Evolutionary conservation across 2,888 invertebrate species (phyloP), one percentile per base, ranked within the genome.

Genomic region (Rhyacophila evoluta): DNA sequence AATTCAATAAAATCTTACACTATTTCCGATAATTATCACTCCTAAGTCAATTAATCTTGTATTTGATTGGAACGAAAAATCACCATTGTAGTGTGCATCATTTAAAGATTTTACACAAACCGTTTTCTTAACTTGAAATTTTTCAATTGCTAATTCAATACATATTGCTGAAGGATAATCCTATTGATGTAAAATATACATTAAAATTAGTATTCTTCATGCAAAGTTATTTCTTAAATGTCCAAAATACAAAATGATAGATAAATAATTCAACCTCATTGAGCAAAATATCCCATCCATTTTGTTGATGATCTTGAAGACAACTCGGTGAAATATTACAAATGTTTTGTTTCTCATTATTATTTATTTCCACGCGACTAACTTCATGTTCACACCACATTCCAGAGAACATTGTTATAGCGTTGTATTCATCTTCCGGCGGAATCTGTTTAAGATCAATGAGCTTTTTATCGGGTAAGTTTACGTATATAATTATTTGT

Each of bases 81-180:
- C 36, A 27, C 12, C 29, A 37, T 73, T 28, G n/a, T 67, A 77
- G 38, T 36, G 11, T 38, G 27, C 28, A 3, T 33, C 12, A n/a
- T 3, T 72, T 72, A 3, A 77, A 33, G 2, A 71, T n/a, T 33
- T 33, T 19, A 39, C 6, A 33, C 11, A 6, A 10, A 70, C 29
- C 2, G 37, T 28, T 33, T 77, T 72, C 19, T 68, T 67, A 1
- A 72, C 72, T 29, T 55, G 68, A 29, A 77, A 68, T 15, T 68
- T 72, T 28, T 77, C 77, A 37, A 77, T 77, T 3, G 77, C 77
- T 38, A 77, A 8, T 4, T 77, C 29, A 19, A 77, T 77, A 19
- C 38, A 15, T 3, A 55, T 28, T 12, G 3, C 15, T 11, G 37
- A 36, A 2, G 77, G 72, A 72, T 68, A 70, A 1, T 37, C 69